These are phyloP conservation scores for Alectoris magna DNA, from an alignment of 2,797 vertebrate genomes.

Conservation along the genomic window DNA sequence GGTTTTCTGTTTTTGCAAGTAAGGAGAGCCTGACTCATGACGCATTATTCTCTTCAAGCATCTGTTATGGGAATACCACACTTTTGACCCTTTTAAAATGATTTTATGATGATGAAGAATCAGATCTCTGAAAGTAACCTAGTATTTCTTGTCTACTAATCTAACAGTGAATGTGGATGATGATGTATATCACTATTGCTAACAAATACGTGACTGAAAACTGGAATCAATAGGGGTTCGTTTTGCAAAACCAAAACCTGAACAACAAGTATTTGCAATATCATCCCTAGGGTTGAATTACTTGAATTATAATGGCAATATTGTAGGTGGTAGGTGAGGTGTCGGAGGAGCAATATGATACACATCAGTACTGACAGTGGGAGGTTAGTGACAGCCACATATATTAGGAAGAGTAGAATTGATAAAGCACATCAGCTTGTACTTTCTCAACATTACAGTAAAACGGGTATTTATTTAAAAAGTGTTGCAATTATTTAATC, in stretches of 20 bases:
- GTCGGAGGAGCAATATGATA: not conserved
- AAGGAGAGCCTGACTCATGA: not conserved
- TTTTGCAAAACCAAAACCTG: conserved; percentile 40
- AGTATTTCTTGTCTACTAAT: not conserved
- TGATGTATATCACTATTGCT: not conserved
- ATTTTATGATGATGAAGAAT: not conserved
- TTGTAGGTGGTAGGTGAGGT: not conserved
- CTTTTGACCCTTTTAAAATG: not conserved
- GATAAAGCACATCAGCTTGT: not conserved
- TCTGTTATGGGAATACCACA: not conserved
- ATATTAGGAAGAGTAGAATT: not conserved
- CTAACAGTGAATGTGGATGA: not conserved
- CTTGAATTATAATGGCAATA: not conserved
- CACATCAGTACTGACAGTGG: not conserved
- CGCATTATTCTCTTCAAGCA: not conserved
- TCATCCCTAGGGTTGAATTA: not conserved
- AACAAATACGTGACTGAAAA: not conserved
- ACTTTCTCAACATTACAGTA: not conserved
- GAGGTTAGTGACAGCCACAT: not conserved
- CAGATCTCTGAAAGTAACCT: not conserved
- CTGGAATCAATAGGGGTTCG: not conserved
- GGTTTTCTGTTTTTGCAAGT: conserved; percentile 33
- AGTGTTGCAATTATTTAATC: not conserved
- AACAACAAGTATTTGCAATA: conserved; percentile 16
- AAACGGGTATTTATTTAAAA: not conserved